A percentile compares a stretch with the other conserved stretches of the same genome.
These are phyloP conservation scores for Drosophila equinoxialis DNA, from an alignment of 1,140 invertebrate species.

Conservation along the genomic window DNA sequence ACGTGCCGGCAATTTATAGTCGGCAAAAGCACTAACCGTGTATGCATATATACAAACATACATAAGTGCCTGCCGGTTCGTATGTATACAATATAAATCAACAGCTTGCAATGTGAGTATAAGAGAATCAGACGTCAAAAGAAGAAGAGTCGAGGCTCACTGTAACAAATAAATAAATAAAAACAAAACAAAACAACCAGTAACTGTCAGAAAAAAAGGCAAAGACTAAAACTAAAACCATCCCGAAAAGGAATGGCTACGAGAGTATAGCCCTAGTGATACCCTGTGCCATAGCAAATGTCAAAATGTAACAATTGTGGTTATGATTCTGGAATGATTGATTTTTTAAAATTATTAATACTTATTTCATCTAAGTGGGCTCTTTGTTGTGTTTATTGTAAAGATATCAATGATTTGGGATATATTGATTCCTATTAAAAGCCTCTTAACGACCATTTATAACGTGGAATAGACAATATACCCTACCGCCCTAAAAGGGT, in stretches of 20 bases:
- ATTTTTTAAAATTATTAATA: too few relatives aligned
- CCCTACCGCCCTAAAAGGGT: background rate
- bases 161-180: slow-evolving; percentile 4
- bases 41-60: slow-evolving; percentile 17
- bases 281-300: background rate
- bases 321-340: too few relatives aligned
- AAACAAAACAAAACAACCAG: slow-evolving; percentile 20
- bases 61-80: background rate
- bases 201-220: slow-evolving; percentile 37
- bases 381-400: too few relatives aligned
- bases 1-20: slow-evolving; percentile 78
- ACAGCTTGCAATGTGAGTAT: slow-evolving; percentile 46
- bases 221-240: slow-evolving; percentile 41
- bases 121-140: slow-evolving; percentile 9
- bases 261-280: background rate
- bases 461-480: slow-evolving; percentile 26
- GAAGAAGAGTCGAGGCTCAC: slow-evolving; percentile 31
- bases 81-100: background rate
- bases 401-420: too few relatives aligned
- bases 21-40: slow-evolving; percentile 40
- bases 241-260: background rate
- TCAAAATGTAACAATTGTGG: too few relatives aligned
- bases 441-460: background rate
- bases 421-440: too few relatives aligned
- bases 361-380: too few relatives aligned